Conservation (phyloP, 2,113 vertebrate species). For the Jaculus jaculus region DNA sequence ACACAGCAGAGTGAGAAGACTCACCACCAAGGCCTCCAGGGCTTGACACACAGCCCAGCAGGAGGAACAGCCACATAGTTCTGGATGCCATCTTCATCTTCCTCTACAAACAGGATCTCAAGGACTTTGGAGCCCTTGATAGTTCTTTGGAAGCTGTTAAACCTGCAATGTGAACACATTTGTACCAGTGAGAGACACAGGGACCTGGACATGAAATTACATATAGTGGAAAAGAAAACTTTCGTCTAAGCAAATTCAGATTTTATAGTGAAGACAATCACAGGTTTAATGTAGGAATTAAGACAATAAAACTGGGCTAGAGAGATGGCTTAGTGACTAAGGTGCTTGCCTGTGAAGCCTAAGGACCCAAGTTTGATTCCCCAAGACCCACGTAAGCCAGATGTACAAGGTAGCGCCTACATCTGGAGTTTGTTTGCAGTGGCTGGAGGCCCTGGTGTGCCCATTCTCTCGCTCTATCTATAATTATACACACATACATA, state of each 20-base stretch:
- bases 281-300: background rate
- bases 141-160: background rate
- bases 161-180: constrained; percentile 16
- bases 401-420: no score
- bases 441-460: no score
- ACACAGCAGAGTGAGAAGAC: background rate
- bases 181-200: background rate
- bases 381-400: no score
- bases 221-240: background rate
- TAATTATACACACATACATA: no score
- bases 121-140: background rate
- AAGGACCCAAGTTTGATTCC: no score
- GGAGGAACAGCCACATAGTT: background rate
- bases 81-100: constrained; percentile 38
- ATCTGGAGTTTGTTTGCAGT: no score
- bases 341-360: background rate
- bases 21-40: constrained; percentile 55
- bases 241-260: background rate
- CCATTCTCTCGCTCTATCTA: no score
- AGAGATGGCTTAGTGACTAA: no score
- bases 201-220: background rate
- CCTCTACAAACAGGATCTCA: background rate
- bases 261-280: background rate
- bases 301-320: background rate
- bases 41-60: constrained; percentile 24